A percentile compares a stretch with the other conserved stretches of the same genome.
Conservation (phyloP, 2,888 invertebrate species). For the Opisthograptis luteolata region DNA sequence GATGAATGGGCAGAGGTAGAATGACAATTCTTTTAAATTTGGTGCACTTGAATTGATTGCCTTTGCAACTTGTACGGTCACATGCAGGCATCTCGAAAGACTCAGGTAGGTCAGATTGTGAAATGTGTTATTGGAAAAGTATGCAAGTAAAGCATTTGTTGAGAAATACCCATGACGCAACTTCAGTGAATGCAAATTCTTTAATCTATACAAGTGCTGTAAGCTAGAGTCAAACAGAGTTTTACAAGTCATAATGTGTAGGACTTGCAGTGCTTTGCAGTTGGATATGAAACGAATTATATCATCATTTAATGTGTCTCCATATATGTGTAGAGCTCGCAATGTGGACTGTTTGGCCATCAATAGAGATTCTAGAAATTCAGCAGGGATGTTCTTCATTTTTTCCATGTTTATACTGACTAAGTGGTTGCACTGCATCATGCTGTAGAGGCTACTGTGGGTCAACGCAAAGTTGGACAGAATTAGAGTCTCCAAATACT, state of each 20-base stretch:
- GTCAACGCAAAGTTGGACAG: constrained; percentile 80
- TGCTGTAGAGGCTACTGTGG: constrained; percentile 74
- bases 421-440: constrained; percentile 76
- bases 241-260: constrained; percentile 82
- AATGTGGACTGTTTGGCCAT: constrained; percentile 70
- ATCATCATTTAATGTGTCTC: constrained; percentile 80
- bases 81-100: constrained; percentile 77
- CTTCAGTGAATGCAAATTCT: constrained; percentile 76
- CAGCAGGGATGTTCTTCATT: constrained; percentile 81
- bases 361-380: constrained; percentile 76
- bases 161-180: constrained; percentile 82
- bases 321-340: constrained; percentile 76
- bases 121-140: constrained; percentile 78
- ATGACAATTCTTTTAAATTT: constrained; percentile 77
- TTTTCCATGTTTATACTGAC: constrained; percentile 82
- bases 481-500: constrained; percentile 72
- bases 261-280: constrained; percentile 70
- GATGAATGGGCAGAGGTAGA: constrained; percentile 80
- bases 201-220: constrained; percentile 71
- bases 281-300: constrained; percentile 74
- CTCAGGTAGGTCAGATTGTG: constrained; percentile 75
- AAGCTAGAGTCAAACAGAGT: constrained; percentile 81
- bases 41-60: constrained; percentile 78
- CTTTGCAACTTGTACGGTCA: constrained; percentile 78
- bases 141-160: constrained; percentile 74